Percentiles rank a stretch among this genome's conserved stretches.
phyloP scores from a whole-genome alignment of 2,888 invertebrate species.

The Sarcophaga caerulescens region DNA sequence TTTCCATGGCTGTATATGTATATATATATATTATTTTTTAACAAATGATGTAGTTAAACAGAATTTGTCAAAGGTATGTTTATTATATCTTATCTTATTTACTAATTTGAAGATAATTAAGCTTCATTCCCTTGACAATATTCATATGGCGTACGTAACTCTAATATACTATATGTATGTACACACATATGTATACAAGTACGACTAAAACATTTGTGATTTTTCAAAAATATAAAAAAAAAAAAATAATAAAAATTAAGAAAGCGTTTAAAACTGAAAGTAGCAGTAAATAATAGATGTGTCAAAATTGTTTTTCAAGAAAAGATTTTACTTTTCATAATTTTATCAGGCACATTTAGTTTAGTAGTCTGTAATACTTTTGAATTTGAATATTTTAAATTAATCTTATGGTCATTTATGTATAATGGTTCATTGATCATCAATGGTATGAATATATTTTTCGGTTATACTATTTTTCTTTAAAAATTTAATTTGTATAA shows the following conservation, averaged over 20 bases:
- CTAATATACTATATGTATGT: too few relatives aligned
- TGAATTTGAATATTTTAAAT: background rate
- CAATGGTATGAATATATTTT: background rate
- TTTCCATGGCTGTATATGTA: too few relatives aligned
- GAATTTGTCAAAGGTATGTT: conserved; percentile 3
- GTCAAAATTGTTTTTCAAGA: too few relatives aligned
- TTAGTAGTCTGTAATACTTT: background rate
- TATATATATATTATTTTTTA: background rate
- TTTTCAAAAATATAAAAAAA: background rate
- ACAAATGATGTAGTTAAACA: conserved; percentile 17
- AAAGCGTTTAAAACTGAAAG: background rate
- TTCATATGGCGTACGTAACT: background rate
- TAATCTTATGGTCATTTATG: background rate
- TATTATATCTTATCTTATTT: conserved; percentile 46
- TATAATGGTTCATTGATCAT: background rate
- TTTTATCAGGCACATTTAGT: background rate
- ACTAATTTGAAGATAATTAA: conserved; percentile 44
- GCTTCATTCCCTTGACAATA: background rate
- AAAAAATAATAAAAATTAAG: background rate
- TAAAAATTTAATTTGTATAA: background rate
- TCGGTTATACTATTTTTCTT: background rate
- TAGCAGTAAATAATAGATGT: too few relatives aligned
- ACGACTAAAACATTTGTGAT: background rate
- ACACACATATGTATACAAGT: background rate
- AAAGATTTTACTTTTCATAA: background rate